These are phyloP conservation scores for Nasonovia ribisnigri DNA, from an alignment of 2,888 invertebrate species.

Conservation along the genomic window DNA sequence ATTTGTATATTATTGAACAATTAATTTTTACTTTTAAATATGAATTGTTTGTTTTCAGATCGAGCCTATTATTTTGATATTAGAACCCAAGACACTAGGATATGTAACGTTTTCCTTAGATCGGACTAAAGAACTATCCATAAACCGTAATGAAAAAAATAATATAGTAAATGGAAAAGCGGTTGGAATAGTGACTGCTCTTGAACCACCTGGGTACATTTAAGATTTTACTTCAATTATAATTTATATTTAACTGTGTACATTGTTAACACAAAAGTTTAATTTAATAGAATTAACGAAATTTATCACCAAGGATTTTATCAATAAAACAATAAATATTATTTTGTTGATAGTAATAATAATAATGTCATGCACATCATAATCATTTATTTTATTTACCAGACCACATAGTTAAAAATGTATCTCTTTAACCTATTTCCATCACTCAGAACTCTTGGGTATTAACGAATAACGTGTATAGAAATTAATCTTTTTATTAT, in stretches of 20 bases:
- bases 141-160: slow-evolving; percentile 39
- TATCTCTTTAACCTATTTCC: neutral
- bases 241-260: neutral
- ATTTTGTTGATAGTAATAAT: neutral
- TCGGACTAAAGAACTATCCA: slow-evolving; percentile 9
- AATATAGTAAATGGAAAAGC: slow-evolving; percentile 45
- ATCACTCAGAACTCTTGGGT: neutral
- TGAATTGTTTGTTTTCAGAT: slow-evolving; percentile 5
- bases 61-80: neutral
- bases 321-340: neutral
- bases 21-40: neutral
- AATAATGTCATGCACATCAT: neutral
- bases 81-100: slow-evolving; percentile 19
- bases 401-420: neutral
- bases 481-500: neutral
- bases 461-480: neutral
- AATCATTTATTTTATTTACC: neutral
- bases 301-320: neutral
- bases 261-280: neutral
- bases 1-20: neutral
- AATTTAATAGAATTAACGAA: neutral
- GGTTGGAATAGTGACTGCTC: slow-evolving; percentile 41
- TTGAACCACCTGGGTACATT: slow-evolving; percentile 27
- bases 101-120: slow-evolving; percentile 44
- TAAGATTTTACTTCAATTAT: neutral